Percentiles rank a stretch among this genome's conserved stretches.
Conservation (phyloP, 2,797 vertebrate genomes). For the Pelochelys cantorii region DNA sequence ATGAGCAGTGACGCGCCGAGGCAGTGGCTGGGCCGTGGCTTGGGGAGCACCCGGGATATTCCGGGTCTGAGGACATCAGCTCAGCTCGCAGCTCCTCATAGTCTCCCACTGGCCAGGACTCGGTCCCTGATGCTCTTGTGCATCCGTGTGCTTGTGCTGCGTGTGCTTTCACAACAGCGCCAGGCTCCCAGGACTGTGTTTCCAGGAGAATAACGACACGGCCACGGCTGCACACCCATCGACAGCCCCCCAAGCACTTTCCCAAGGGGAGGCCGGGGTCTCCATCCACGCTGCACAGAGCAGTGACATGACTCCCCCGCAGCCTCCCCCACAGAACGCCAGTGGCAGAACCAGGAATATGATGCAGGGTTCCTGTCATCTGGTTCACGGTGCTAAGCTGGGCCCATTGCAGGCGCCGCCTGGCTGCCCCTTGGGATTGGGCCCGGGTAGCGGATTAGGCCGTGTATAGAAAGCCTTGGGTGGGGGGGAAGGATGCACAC, state of each 20-base stretch:
- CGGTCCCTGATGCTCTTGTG: background rate
- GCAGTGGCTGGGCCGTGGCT: too few relatives aligned
- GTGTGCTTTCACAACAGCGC: background rate
- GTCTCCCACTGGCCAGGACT: too few relatives aligned
- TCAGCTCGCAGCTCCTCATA: background rate
- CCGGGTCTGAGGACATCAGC: too few relatives aligned
- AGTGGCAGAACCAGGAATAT: background rate
- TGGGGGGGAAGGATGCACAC: background rate
- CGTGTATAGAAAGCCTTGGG: background rate
- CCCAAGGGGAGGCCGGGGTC: background rate
- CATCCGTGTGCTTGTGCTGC: background rate
- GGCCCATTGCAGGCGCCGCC: background rate
- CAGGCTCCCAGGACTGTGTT: background rate
- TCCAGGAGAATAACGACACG: background rate
- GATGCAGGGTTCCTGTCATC: background rate
- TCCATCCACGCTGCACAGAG: background rate
- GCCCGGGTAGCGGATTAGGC: background rate
- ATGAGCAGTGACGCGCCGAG: background rate
- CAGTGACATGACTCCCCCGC: background rate
- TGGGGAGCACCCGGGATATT: too few relatives aligned
- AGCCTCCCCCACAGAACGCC: background rate
- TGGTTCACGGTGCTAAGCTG: background rate
- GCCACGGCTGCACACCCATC: too few relatives aligned
- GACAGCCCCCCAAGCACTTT: background rate
- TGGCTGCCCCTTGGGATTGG: background rate